These are phyloP conservation scores for Agrilus cyanescens DNA, from an alignment of 2,888 invertebrate species.

Conservation along the genomic window DNA sequence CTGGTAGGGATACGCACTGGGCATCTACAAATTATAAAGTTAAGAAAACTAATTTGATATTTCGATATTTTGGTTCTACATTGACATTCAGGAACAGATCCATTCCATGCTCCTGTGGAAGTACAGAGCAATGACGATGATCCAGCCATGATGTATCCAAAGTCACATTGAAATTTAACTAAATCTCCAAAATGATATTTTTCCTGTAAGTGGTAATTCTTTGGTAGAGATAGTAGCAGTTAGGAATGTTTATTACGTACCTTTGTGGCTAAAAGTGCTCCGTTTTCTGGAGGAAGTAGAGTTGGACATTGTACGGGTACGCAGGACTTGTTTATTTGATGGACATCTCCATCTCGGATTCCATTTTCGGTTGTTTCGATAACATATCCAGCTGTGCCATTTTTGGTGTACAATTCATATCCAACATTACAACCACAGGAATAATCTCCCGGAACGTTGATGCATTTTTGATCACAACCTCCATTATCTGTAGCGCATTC, in stretches of 20 bases:
- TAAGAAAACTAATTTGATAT: not conserved
- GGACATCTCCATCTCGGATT: conserved; percentile 75
- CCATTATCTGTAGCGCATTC: conserved; percentile 80
- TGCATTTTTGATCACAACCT: conserved; percentile 87
- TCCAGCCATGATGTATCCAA: conserved; percentile 88
- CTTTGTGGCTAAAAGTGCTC: conserved; percentile 70
- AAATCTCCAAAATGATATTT: conserved; percentile 83
- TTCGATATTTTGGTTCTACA: conserved; percentile 48
- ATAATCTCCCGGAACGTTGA: conserved; percentile 80
- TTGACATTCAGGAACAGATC: conserved; percentile 84
- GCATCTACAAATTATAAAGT: conserved; percentile 51
- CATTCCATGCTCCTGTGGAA: conserved; percentile 88
- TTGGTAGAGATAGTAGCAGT: not conserved
- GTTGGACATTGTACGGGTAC: conserved; percentile 84
- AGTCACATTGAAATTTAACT: conserved; percentile 85
- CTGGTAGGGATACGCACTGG: conserved; percentile 78
- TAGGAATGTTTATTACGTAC: conserved; percentile 17
- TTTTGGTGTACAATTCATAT: conserved; percentile 73
- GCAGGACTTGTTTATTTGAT: conserved; percentile 87
- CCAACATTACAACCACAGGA: conserved; percentile 86
- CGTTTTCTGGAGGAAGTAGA: conserved; percentile 70
- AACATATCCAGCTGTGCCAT: conserved; percentile 81
- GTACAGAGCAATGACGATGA: conserved; percentile 76
- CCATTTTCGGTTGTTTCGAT: conserved; percentile 78
- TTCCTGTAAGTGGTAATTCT: conserved; percentile 29